Base-by-base conservation (phyloP, 2,113 vertebrate genomes). In the Potamarius usumacintae region DNA sequence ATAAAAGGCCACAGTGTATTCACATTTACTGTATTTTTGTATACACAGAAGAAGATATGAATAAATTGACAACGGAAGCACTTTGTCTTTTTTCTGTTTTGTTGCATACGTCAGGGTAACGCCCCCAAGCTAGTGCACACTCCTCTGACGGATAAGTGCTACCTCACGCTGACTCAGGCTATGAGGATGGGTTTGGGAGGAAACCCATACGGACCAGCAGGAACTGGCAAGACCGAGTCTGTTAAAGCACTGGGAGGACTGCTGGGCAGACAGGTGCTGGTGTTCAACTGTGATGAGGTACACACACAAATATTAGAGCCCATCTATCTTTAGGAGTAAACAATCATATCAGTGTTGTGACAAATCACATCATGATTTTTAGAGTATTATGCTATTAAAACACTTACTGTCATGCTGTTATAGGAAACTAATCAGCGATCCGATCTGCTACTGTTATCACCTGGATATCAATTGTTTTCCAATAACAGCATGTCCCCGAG, bases 201-300 rank as follows among this genome's bases (percentile, higher is more conserved):
- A 52, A 99, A 99, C 92, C 98, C 98, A 10, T 99, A 99, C 15
- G 98, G 98, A 57, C 98, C 98, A 1, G 98, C 98, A 50, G 98
- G 98, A 86, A 99, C 98, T 65, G 98, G 98, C 58, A 99, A 99
- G 93, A 99, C 98, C 0, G 98, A 99, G 92, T 99, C 98, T 2
- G 97, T 99, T 87, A 99, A 99, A 93, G 97, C 98, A 14, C 93
- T 99, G 60, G 98, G 98, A 86, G 97, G 96, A 81, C 94, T 99
- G 92, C 96, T 99, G 83, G 98, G 98, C 88, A 96, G 98, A 91
- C 98, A 99, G 94, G 98, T 99, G 81, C 94, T 99, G 92, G 98
- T 99, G 83, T 99, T 99, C 91, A 99, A 99, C 89, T 99, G 98
- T 94, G 98, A 99, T 92, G 98, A 99, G 98, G 98, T 99, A 77